Conservation (phyloP, 2,113 vertebrate species). For the Megatriorchis doriae region DNA sequence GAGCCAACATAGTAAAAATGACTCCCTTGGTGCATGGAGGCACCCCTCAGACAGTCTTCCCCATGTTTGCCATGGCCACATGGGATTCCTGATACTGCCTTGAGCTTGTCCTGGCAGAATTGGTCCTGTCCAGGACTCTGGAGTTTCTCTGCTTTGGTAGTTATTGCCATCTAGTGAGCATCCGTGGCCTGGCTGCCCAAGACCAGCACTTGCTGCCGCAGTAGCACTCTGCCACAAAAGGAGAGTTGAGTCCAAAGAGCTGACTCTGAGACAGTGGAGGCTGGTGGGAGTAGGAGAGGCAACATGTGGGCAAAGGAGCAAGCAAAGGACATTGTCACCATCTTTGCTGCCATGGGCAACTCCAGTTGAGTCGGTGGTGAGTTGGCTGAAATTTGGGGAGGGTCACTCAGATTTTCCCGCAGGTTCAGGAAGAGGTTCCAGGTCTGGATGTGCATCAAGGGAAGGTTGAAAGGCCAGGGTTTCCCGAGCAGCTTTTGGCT, state of each 20-base stretch:
- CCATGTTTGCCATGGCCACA: background rate
- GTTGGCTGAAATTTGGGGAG: background rate
- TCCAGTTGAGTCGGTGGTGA: background rate
- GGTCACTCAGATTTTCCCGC: background rate
- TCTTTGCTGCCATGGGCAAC: background rate
- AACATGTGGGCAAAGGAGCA: fast-evolving
- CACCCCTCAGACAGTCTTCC: background rate
- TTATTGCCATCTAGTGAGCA: slow-evolving; percentile 53
- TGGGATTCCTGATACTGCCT: background rate
- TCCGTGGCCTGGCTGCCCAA: background rate
- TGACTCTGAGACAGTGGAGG: background rate
- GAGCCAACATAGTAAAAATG: background rate
- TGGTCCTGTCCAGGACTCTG: background rate
- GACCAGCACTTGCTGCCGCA: background rate
- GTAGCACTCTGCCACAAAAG: background rate
- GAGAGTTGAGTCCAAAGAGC: background rate
- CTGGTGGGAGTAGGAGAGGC: background rate
- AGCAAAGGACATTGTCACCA: background rate
- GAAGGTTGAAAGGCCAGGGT: background rate
- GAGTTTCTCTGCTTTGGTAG: background rate
- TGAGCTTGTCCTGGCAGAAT: background rate
- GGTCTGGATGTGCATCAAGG: background rate
- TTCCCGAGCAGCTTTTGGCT: background rate
- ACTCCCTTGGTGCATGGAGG: background rate
- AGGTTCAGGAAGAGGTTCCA: background rate